Conservation (phyloP, 2,888 invertebrate species). For the Tineola bisselliella region DNA sequence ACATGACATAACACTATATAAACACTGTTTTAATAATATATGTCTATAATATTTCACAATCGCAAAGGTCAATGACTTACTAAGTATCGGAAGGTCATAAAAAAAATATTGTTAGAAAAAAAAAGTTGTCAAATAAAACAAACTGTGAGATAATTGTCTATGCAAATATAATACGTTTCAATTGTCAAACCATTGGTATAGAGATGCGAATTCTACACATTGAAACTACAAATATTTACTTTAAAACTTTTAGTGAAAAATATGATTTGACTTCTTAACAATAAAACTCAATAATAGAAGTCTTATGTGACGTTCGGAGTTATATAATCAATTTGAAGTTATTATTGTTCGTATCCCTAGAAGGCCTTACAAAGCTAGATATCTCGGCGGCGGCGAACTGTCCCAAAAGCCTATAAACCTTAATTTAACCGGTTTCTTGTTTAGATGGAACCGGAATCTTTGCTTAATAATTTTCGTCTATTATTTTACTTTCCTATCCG, state of each 20-base stretch:
- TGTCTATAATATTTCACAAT: too few species aligned
- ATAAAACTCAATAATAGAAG: not conserved
- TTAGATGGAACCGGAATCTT: not conserved
- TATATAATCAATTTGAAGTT: not conserved
- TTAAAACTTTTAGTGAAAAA: too few species aligned
- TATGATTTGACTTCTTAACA: not conserved
- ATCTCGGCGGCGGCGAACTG: not conserved
- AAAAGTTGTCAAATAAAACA: too few species aligned
- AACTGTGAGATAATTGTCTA: too few species aligned
- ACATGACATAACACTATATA: too few species aligned
- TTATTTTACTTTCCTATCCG: not conserved
- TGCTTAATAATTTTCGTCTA: not conserved
- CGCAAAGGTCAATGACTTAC: too few species aligned
- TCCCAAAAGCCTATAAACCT: constrained; percentile 2
- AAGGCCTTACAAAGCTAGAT: not conserved
- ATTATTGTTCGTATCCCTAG: not conserved
- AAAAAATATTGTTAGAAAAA: too few species aligned
- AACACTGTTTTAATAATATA: too few species aligned
- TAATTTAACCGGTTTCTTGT: not conserved
- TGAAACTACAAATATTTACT: too few species aligned
- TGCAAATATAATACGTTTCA: too few species aligned
- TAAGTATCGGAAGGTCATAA: too few species aligned
- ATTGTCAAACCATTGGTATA: not conserved
- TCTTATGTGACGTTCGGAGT: too few species aligned
- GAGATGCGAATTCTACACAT: not conserved